Evolutionary conservation across 2,113 vertebrate species (phyloP).

Genomic region (Lophura nycthemera): DNA sequence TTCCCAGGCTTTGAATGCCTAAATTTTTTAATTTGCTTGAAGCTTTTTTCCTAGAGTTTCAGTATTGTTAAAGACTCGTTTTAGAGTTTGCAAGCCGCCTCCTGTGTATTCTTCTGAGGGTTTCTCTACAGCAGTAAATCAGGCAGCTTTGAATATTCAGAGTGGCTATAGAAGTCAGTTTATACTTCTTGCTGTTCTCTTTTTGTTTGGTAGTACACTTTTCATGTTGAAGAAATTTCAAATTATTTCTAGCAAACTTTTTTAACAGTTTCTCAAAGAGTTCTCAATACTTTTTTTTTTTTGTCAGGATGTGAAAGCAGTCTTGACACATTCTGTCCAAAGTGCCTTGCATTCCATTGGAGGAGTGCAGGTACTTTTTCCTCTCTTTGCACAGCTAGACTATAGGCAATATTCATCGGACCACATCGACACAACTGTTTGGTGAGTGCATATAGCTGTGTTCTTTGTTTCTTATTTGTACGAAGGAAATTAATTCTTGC

Average conservation of each 20-base stretch:
- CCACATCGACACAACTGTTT: conserved; percentile 91
- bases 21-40: not conserved
- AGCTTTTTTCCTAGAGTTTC: not conserved
- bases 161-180: not conserved
- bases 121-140: not conserved
- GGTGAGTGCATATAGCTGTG: conserved; percentile 78
- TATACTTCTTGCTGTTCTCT: not conserved
- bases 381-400: conserved; percentile 97
- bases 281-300: conserved; percentile 8
- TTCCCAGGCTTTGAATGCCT: not conserved
- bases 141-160: not conserved
- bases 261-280: not conserved
- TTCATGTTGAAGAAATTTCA: not conserved
- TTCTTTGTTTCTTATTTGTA: not conserved
- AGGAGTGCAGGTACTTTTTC: conserved; percentile 97
- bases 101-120: not conserved
- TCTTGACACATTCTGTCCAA: conserved; percentile 96
- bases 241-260: not conserved
- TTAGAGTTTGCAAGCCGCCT: not conserved
- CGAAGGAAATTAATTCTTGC: not conserved
- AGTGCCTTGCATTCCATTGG: conserved; percentile 98
- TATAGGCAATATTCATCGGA: conserved; percentile 88
- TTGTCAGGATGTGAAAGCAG: conserved; percentile 94
- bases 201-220: not conserved
- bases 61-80: not conserved